Percentiles rank a stretch among this genome's conserved stretches.
Conservation (phyloP, 1,140 invertebrate genomes). For the Triops cancriformis region DNA sequence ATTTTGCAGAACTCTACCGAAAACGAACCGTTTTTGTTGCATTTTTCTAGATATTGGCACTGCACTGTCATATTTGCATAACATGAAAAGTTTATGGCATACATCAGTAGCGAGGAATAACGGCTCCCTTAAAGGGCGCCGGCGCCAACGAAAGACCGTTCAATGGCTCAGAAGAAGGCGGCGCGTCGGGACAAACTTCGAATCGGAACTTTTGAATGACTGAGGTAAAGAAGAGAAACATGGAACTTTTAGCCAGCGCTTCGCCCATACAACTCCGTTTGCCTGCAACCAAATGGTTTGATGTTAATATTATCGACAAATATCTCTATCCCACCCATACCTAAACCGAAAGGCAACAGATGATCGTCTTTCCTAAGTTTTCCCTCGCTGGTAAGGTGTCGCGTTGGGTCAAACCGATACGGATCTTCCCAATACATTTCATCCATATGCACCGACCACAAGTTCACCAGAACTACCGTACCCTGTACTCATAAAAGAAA, state of each 20-base stretch:
- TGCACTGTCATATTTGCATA: no score
- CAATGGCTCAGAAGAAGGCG: not conserved
- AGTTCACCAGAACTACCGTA: constrained; percentile 74
- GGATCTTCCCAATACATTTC: constrained; percentile 60
- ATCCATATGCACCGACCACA: constrained; percentile 63
- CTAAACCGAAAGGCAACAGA: constrained; percentile 68
- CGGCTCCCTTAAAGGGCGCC: not conserved
- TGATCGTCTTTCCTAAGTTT: constrained; percentile 54
- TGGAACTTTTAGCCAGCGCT: constrained; percentile 56
- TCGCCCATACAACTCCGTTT: constrained; percentile 67
- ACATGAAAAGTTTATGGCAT: no score
- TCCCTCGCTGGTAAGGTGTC: constrained; percentile 58
- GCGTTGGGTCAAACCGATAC: constrained; percentile 62
- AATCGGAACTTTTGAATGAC: constrained; percentile 52
- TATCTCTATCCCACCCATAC: constrained; percentile 36
- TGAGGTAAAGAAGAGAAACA: constrained; percentile 62
- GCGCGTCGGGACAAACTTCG: not conserved
- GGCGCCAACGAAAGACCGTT: not conserved
- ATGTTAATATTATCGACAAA: constrained; percentile 28
- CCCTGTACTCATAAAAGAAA: constrained; percentile 44
- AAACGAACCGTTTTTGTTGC: no score
- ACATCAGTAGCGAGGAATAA: not conserved
- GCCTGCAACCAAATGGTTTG: constrained; percentile 46
- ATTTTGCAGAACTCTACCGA: no score
- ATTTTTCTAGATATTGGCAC: no score